Evolutionary conservation across 2,113 vertebrate genomes (phyloP), one percentile per base, ranked within the genome.

Genomic region (Clupea harengus): DNA sequence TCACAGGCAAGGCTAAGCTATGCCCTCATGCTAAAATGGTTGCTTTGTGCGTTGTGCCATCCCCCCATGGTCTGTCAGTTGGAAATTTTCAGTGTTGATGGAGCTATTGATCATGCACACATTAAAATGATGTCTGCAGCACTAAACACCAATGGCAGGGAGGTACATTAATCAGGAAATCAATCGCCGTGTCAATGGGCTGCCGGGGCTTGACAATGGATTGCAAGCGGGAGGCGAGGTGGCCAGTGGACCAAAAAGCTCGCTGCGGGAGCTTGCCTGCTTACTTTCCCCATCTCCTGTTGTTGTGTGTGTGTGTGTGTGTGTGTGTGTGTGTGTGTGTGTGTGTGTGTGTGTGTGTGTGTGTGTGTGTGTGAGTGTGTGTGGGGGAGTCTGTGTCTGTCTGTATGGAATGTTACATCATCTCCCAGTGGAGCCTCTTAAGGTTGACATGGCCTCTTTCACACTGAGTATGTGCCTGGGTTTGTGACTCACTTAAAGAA

Each of bases 131-230:
- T 96, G 95, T 96, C 92, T 94, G 93, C 94, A 93, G 93, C 88
- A 91, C 95, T 93, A 95, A 95, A 96, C 6, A 92, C 89, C 95
- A 95, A 96, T 96, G 93, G 93, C 92, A 81, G 89, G 95, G 91
- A 96, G 94, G 94, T 95, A 91, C 96, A 96, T 98, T 97, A 97
- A 97, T 98, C 96, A 96, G 95, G 85, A 94, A 95, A 97, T 98
- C 96, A 90, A 97, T 97, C 82, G 2, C 11, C 52, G 88, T 95
- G 94, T 95, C 96, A 93, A 96, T 96, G 93, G 89, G 92, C 93
- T 90, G 91, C 88, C 92, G 92, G 18, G 90, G 87, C 90, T 92
- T 94, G 94, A 95, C 94, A 95, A 94, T 89, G 91, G 91, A 95
- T 93, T 93, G 93, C 92, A 93, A 92, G 89, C 82, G 89, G 90